Percentiles rank a stretch among this genome's conserved stretches.
These are phyloP conservation scores for Agrochola circellaris DNA, from an alignment of 2,888 invertebrate species.

Conservation along the genomic window DNA sequence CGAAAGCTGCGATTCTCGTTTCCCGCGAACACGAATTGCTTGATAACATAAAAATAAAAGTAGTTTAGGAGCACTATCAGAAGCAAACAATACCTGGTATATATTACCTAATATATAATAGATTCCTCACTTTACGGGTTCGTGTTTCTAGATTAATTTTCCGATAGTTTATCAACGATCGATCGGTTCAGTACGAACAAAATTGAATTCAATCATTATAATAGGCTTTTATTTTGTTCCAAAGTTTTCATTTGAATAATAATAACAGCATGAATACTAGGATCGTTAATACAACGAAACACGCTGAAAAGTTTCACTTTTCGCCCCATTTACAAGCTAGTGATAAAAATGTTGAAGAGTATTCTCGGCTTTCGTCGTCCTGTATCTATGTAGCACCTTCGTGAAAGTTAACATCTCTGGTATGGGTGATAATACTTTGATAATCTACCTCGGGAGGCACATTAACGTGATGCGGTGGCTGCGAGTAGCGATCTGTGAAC, in stretches of 20 bases:
- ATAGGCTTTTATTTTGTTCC: conserved; percentile 13
- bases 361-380: conserved; percentile 14
- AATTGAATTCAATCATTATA: conserved; percentile 30
- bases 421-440: conserved; percentile 70
- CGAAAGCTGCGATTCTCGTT: conserved; percentile 53
- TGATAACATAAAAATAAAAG: conserved; percentile 25
- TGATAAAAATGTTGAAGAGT: conserved; percentile 35
- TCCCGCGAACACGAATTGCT: conserved; percentile 13
- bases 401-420: conserved; percentile 50
- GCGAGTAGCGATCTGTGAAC: conserved; percentile 72
- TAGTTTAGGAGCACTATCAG: conserved; percentile 9
- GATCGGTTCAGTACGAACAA: conserved; percentile 5
- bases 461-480: conserved; percentile 71
- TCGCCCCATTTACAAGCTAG: conserved; percentile 16
- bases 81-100: conserved; percentile 2
- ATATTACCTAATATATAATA: conserved; percentile 3
- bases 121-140: conserved; percentile 22
- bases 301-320: conserved; percentile 24
- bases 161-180: conserved; percentile 33
- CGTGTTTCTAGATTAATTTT: conserved; percentile 25
- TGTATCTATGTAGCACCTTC: conserved; percentile 25
- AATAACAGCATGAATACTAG: conserved; percentile 12
- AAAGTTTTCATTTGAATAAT: conserved; percentile 15
- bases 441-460: conserved; percentile 71
- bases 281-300: conserved; percentile 14